A percentile compares a stretch with the other conserved stretches of the same genome.
phyloP scores from a whole-genome alignment of 2,888 invertebrate species.

The Emmelina monodactyla region DNA sequence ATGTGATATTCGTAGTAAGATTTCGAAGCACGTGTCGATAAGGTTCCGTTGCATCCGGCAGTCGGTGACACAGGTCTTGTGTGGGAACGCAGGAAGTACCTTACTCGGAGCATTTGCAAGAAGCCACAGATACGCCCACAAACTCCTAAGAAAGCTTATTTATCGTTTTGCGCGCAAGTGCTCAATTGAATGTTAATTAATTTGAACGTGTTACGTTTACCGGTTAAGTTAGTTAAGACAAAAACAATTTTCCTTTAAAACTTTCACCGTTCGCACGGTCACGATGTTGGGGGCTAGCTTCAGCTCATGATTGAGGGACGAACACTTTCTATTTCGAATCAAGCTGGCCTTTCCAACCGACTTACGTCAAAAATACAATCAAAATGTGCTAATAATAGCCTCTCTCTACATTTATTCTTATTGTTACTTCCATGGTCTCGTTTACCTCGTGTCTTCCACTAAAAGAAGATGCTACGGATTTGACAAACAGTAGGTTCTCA shows the following conservation, averaged over 20 bases:
- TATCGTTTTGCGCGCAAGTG: too few relatives aligned
- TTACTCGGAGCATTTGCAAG: too few relatives aligned
- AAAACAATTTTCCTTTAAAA: constrained; percentile 23
- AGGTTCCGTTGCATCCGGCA: constrained; percentile 40
- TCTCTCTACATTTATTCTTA: too few relatives aligned
- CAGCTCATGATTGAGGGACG: too few relatives aligned
- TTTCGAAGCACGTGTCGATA: constrained; percentile 38
- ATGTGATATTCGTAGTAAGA: constrained; percentile 16
- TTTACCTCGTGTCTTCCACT: too few relatives aligned
- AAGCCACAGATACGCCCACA: constrained; percentile 13
- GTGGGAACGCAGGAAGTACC: constrained; percentile 48
- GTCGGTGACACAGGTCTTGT: constrained; percentile 27
- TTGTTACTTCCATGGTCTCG: too few relatives aligned
- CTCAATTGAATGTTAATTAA: too few relatives aligned
- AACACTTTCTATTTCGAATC: constrained; percentile 40
- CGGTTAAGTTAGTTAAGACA: background rate
- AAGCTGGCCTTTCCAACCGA: constrained; percentile 19
- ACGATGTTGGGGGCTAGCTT: constrained; percentile 26
- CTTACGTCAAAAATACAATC: too few relatives aligned
- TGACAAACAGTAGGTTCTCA: too few relatives aligned
- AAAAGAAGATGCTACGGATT: too few relatives aligned
- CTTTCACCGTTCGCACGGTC: constrained; percentile 49
- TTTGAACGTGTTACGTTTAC: background rate
- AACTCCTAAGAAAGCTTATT: background rate
- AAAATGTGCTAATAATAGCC: too few relatives aligned